phyloP scores from a whole-genome alignment of 2,888 invertebrate species.

The Lasioglossum lativentre region DNA sequence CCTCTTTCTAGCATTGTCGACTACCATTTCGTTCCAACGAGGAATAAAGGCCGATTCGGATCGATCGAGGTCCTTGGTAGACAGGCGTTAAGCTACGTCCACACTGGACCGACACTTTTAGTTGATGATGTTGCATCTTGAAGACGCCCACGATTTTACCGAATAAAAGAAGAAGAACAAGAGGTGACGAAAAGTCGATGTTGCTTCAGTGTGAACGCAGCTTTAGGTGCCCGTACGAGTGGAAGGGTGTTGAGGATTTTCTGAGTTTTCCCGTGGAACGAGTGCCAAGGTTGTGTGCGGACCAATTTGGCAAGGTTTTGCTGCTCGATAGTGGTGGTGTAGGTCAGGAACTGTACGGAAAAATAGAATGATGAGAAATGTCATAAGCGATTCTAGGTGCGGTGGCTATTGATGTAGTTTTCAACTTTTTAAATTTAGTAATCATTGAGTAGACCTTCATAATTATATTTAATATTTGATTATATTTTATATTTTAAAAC shows the following conservation, averaged over 20 bases:
- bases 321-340: background rate
- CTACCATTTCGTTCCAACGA: background rate
- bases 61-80: background rate
- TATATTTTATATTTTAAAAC: too few species aligned
- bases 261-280: background rate
- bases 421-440: too few species aligned
- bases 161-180: background rate
- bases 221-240: background rate
- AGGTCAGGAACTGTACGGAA: background rate
- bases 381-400: too few species aligned
- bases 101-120: background rate
- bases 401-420: too few species aligned
- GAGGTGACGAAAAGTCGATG: background rate
- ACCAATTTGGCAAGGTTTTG: background rate
- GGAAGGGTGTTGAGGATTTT: background rate
- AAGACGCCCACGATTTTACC: too few species aligned
- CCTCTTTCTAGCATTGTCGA: slow-evolving; percentile 11
- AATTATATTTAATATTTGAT: background rate
- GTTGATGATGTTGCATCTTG: background rate
- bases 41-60: background rate
- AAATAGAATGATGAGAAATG: too few species aligned
- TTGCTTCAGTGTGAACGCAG: background rate
- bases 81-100: background rate
- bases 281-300: background rate
- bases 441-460: too few species aligned